Base-by-base conservation (phyloP, 2,113 vertebrate genomes). In the Cyrtonyx montezumae region DNA sequence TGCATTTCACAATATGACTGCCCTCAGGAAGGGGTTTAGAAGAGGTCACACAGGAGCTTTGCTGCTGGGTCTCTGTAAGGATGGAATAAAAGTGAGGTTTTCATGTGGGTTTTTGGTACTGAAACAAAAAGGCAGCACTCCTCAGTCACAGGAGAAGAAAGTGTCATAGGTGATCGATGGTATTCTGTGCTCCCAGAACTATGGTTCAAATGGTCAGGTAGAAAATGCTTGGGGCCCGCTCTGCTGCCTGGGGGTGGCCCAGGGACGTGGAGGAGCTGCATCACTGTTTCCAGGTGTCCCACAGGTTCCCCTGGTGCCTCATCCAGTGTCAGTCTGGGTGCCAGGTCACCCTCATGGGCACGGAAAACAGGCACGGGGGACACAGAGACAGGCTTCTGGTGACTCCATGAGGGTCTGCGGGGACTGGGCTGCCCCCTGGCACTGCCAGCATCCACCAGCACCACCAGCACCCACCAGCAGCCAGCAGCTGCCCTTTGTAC, bases 311-410 rank as follows among this genome's bases (percentile, higher is more conserved):
- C 58, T 36, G 34, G 9, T 62, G 36, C 23, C 25, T 40, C 23
- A 32, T 32, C 53, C 53, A 53, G 26, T 53, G 26, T 53, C 26
- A 53, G 30, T 56, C 17, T 56, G 53, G 30, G 30, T 56, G 53
- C 56, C 32, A n/a, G 56, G 56, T n/a, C 18, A n/a, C 32, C 30
- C 32, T 30, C 63, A 19, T 5, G 2, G 2, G 0, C 0, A 26
- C 15, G 34, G 12, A 12, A 51, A 6, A 28, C 7, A 7, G 71
- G 86, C 0, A 1, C 61, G 13, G 37, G n/a, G 63, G 36, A 36
- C 2, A 10, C 18, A 13, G 26, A 53, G 51, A 53, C 8, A 53
- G 18, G 25, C 58, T n/a, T 25, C 19, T 28, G 68, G 51, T 74
- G 84, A 26, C 42, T 34, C 4, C 21, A 8, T 8, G 18, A 2